Conservation (phyloP, 2,888 invertebrate genomes). For the Meteorus cinctellus region DNA sequence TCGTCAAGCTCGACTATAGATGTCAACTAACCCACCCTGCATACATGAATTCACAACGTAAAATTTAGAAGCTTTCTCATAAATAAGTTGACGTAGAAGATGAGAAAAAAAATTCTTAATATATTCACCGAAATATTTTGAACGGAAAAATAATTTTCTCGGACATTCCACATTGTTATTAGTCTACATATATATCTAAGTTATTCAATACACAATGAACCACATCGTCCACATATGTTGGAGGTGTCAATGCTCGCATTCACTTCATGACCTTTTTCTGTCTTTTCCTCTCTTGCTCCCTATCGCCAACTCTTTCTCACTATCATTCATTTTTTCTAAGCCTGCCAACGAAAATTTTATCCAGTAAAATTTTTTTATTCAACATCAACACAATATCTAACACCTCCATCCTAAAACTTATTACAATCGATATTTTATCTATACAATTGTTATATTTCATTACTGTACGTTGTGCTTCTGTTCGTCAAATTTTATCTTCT, state of each 20-base stretch:
- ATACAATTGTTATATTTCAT: not conserved
- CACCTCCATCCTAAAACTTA: too few relatives aligned
- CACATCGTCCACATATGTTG: not conserved
- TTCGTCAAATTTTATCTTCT: not conserved
- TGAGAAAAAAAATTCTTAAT: too few relatives aligned
- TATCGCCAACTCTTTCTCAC: not conserved
- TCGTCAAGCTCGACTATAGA: conserved; percentile 3
- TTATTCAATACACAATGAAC: not conserved
- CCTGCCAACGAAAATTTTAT: too few relatives aligned
- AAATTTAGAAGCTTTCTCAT: too few relatives aligned
- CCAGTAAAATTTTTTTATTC: too few relatives aligned
- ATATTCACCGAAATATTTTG: too few relatives aligned
- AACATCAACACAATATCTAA: too few relatives aligned
- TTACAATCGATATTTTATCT: too few relatives aligned
- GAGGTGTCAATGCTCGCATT: conserved; percentile 27
- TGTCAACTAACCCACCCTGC: too few relatives aligned
- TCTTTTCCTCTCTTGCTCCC: not conserved
- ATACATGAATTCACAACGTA: too few relatives aligned
- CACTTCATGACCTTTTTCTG: conserved; percentile 25
- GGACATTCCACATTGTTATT: not conserved
- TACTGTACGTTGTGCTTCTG: not conserved
- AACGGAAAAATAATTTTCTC: too few relatives aligned
- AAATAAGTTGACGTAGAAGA: too few relatives aligned
- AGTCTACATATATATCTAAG: not conserved
- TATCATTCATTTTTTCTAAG: not conserved